Evolutionary conservation across 2,888 invertebrate genomes (phyloP).

Genomic region (Melanargia galathea): DNA sequence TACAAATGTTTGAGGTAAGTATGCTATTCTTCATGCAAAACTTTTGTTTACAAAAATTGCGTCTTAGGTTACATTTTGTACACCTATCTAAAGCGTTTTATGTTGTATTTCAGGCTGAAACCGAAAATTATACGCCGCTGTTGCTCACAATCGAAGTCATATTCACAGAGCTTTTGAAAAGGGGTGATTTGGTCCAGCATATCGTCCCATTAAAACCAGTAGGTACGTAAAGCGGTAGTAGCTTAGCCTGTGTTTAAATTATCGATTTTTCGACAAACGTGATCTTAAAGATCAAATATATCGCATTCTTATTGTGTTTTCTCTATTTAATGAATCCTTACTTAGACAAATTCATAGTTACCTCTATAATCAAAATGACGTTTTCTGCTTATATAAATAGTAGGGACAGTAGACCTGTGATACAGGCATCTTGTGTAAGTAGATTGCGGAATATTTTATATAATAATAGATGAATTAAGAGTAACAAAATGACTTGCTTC

Average conservation of each 20-base stretch:
- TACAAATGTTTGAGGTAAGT: constrained; percentile 85
- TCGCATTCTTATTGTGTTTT: not conserved
- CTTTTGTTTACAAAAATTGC: constrained; percentile 39
- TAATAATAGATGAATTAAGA: not conserved
- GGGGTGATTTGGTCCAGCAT: constrained; percentile 85
- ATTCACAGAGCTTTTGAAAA: constrained; percentile 85
- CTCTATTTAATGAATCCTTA: not conserved
- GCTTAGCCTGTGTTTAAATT: constrained; percentile 46
- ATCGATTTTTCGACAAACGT: constrained; percentile 56
- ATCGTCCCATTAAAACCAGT: constrained; percentile 82
- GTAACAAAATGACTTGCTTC: not conserved
- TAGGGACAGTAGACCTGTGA: not conserved
- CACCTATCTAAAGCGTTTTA: constrained; percentile 50
- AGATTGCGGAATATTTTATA: constrained; percentile 17
- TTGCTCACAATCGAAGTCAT: constrained; percentile 87
- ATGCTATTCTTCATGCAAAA: constrained; percentile 24
- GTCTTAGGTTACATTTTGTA: constrained; percentile 49
- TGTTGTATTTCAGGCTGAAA: constrained; percentile 66
- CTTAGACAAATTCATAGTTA: not conserved
- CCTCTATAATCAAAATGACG: not conserved
- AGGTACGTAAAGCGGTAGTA: constrained; percentile 59
- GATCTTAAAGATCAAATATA: constrained; percentile 13
- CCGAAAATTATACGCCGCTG: constrained; percentile 79
- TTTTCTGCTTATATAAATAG: constrained; percentile 12
- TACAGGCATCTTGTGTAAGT: constrained; percentile 20